phyloP scores from a whole-genome alignment of 2,797 vertebrate species.

The Falco naumanni region DNA sequence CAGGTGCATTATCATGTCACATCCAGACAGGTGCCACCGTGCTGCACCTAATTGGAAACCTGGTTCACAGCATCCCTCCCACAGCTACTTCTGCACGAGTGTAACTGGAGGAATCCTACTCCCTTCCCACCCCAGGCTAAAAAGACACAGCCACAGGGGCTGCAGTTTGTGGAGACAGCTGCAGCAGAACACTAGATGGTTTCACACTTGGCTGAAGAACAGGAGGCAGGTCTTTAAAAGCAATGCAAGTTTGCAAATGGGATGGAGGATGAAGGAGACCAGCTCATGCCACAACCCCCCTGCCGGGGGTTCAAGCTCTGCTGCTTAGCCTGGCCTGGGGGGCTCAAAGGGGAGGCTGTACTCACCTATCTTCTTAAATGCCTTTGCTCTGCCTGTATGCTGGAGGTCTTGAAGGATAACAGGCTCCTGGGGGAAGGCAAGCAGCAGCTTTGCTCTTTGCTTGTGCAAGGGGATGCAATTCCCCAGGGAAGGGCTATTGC shows the following conservation, averaged over 20 bases:
- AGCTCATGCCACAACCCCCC: background rate
- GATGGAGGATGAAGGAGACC: background rate
- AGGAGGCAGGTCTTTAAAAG: background rate
- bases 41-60: background rate
- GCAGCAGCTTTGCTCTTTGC: background rate
- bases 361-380: background rate
- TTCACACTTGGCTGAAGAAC: background rate
- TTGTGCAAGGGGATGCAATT: background rate
- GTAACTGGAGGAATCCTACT: background rate
- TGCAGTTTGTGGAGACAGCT: background rate
- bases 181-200: rapidly evolving
- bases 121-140: background rate
- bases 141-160: background rate
- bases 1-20: constrained; percentile 55
- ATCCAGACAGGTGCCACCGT: background rate
- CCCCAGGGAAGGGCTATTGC: background rate
- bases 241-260: background rate
- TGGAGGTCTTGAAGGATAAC: background rate
- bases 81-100: background rate
- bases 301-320: background rate
- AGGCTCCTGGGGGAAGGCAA: background rate
- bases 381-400: background rate
- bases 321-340: background rate
- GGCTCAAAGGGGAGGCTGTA: background rate
- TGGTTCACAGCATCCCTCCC: background rate